phyloP scores from a whole-genome alignment of 1,140 invertebrate genomes.

The Steinernema khuongi region DNA sequence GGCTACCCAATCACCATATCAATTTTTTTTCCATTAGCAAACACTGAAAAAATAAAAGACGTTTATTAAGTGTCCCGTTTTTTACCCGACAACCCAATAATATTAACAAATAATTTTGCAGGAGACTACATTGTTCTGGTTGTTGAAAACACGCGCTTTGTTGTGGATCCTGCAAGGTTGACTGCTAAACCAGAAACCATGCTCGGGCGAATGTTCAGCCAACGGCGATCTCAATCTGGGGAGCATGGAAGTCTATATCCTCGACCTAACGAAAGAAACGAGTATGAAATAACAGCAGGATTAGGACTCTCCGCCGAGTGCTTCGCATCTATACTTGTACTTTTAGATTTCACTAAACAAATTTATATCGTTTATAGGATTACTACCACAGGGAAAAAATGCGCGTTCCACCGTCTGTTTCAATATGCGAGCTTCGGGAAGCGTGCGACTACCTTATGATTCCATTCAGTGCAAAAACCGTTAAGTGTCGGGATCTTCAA shows the following conservation, averaged over 20 bases:
- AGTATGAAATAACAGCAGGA: conserved; percentile 69
- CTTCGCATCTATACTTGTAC: conserved; percentile 80
- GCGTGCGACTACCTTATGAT: conserved; percentile 97
- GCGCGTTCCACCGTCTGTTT: conserved; percentile 75
- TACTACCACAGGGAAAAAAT: conserved; percentile 86
- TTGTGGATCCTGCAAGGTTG: conserved; percentile 52
- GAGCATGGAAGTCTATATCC: background rate
- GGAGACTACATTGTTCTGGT: conserved; percentile 51
- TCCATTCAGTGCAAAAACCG: conserved; percentile 89
- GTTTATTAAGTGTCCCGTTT: no score
- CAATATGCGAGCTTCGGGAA: conserved; percentile 87
- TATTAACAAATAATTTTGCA: conserved; percentile 37
- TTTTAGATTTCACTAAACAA: conserved; percentile 17
- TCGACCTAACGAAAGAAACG: conserved; percentile 80
- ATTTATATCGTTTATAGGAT: conserved; percentile 64
- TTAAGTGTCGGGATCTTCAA: conserved; percentile 67
- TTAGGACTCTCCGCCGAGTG: conserved; percentile 83
- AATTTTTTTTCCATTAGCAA: no score
- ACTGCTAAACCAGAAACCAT: conserved; percentile 56
- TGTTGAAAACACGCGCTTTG: conserved; percentile 55
- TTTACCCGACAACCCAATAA: no score
- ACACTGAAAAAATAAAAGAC: no score
- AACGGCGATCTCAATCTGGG: background rate
- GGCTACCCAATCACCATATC: no score
- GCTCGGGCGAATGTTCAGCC: conserved; percentile 55